A percentile compares a stretch with the other conserved stretches of the same genome.
phyloP scores from a whole-genome alignment of 30 jellyfish, hydroid and myxozoan species.

The Aurelia aurita region DNA sequence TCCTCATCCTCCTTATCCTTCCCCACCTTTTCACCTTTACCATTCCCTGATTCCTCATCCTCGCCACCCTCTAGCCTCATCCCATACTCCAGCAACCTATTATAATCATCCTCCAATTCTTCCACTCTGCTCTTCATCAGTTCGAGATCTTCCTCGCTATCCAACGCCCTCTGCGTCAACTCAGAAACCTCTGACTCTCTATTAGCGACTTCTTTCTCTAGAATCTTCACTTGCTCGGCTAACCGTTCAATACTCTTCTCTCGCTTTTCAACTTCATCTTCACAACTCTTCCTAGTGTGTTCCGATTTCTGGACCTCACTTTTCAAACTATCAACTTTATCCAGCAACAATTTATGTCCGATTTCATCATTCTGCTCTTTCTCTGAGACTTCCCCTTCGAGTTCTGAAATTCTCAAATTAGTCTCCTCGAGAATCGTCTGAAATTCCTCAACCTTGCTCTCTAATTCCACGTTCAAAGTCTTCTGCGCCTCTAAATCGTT shows the following conservation, averaged over 20 bases:
- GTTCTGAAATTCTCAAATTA: constrained; percentile 25
- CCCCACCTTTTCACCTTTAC: neutral
- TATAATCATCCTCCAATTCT: constrained; percentile 65
- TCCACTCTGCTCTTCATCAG: constrained; percentile 39
- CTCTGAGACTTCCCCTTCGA: constrained; percentile 46
- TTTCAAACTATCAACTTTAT: constrained; percentile 23
- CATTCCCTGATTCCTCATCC: neutral
- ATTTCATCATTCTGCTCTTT: constrained; percentile 50
- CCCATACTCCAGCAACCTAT: constrained; percentile 54
- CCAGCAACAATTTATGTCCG: constrained; percentile 47
- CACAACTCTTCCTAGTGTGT: constrained; percentile 5
- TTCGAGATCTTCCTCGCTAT: constrained; percentile 68
- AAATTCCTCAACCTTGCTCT: constrained; percentile 45
- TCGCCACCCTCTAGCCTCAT: constrained; percentile 48
- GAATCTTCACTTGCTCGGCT: constrained; percentile 44
- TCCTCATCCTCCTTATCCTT: constrained; percentile 29
- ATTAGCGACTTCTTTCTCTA: constrained; percentile 35
- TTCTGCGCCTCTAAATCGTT: constrained; percentile 29
- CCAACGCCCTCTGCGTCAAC: constrained; percentile 52
- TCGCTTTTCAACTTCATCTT: constrained; percentile 33
- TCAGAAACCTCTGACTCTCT: constrained; percentile 61
- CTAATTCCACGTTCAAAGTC: constrained; percentile 25
- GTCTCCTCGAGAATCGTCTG: constrained; percentile 47
- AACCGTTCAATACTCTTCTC: constrained; percentile 27
- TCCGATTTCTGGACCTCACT: constrained; percentile 27